Conservation (phyloP, 2,113 vertebrate species). For the Anoplopoma fimbria region DNA sequence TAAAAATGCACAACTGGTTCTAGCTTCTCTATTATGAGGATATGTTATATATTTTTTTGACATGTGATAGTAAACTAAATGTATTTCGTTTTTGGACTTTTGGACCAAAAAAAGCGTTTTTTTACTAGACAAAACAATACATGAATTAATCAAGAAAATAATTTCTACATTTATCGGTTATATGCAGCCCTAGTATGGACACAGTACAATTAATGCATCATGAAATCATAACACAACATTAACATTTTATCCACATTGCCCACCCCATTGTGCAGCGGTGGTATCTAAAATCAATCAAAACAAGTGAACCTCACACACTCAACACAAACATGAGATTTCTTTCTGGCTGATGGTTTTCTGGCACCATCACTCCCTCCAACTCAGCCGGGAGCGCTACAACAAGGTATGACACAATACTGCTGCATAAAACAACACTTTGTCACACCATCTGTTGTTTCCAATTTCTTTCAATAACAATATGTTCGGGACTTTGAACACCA, state of each 20-base stretch:
- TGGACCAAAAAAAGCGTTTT: too few relatives aligned
- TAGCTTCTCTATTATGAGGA: background rate
- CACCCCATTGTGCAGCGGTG: background rate
- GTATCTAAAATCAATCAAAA: conserved; percentile 27
- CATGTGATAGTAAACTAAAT: background rate
- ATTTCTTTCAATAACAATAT: conserved; percentile 62
- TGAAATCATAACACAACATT: background rate
- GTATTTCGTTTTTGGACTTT: background rate
- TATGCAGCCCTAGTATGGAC: background rate
- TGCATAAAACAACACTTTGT: conserved; percentile 56
- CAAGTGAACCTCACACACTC: conserved; percentile 11
- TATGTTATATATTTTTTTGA: background rate
- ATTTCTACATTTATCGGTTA: too few relatives aligned
- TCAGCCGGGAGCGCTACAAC: conserved; percentile 52
- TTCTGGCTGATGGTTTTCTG: conserved; percentile 50
- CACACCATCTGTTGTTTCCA: conserved; percentile 67
- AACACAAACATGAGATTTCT: conserved; percentile 31
- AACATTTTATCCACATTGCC: background rate
- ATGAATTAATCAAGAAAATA: too few relatives aligned
- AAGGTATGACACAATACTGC: conserved; percentile 61
- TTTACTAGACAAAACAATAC: too few relatives aligned
- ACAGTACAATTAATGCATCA: background rate
- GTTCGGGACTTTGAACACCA: conserved; percentile 51
- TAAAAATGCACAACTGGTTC: background rate
- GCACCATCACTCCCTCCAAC: conserved; percentile 33